Base-by-base conservation (phyloP, 30 jellyfish, hydroid and myxozoan genomes). In the Hydra vulgaris region DNA sequence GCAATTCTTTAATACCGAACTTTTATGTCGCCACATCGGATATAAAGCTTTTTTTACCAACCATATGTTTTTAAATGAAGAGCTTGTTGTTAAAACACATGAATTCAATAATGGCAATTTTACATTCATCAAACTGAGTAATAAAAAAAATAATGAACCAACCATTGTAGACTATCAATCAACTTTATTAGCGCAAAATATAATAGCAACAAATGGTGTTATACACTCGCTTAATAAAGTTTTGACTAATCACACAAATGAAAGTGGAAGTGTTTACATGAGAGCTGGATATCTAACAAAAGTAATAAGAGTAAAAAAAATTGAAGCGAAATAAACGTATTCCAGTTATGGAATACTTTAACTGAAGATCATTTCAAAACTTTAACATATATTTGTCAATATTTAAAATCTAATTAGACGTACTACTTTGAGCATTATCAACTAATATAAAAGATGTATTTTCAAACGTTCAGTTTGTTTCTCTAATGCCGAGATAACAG, bases 201-300 rank as follows among this genome's bases (percentile, higher is more conserved):
- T 68, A 68, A 15, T 68, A 3, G 75, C 75, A 68, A 68, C 75
- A 68, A 68, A 68, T 16, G 75, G 75, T 3, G 75, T 68, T 68
- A 23, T 68, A 68, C 75, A 68, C 27, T 7, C 75, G 16, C 75
- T 68, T 68, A 16, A 68, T 23, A 20, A 23, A 68, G 75, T 68
- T n/a, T 68, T 68, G 27, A 23, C 75, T 3, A 68, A 23, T 15
- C 15, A 68, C 7, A 23, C 16, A 68, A 68, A 1, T 23, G 75
- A 68, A 40, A 40, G 61, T 23, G 75, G 16, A 40, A 40, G 61
- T 40, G 61, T 12, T 3, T 40, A 40, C 61, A 5, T 40, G 8
- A 40, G 61, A 5, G 61, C 61, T n/a, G n/a, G n/a, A 12, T 40
- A 40, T 40, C 61, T 5, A 3, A 40, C 61, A 12, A 5, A 40